Conservation (phyloP, 2,888 invertebrate species). For the Drosophila anomelani region DNA sequence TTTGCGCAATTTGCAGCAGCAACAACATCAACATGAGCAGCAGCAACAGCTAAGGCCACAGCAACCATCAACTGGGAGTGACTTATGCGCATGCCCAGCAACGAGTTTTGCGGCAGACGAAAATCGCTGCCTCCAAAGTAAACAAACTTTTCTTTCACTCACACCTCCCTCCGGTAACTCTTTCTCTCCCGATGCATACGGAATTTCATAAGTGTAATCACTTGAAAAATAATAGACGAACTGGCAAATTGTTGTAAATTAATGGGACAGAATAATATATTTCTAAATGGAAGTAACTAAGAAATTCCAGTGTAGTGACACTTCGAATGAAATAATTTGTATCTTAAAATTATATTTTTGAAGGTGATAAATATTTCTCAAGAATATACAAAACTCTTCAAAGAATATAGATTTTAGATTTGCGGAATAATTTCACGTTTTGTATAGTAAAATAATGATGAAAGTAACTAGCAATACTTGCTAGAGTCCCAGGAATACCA, state of each 20-base stretch:
- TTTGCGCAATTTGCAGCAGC: conserved; percentile 69
- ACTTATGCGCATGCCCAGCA: conserved; percentile 72
- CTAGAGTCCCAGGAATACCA: not conserved
- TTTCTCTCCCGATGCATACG: conserved; percentile 13
- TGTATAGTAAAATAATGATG: not conserved
- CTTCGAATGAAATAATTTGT: not conserved
- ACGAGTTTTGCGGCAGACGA: conserved; percentile 58
- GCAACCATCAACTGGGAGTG: conserved; percentile 55
- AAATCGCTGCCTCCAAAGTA: conserved; percentile 60
- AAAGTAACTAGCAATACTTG: not conserved
- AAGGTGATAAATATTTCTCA: no score
- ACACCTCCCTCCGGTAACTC: conserved; percentile 15
- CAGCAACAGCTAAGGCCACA: conserved; percentile 18
- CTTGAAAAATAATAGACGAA: not conserved
- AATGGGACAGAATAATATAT: not conserved
- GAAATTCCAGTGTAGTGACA: not conserved
- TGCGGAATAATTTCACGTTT: no score
- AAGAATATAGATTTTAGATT: no score
- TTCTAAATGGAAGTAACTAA: not conserved
- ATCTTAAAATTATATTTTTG: not conserved
- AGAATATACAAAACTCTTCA: no score
- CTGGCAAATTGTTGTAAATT: not conserved
- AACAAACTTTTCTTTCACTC: conserved; percentile 60
- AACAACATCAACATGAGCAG: conserved; percentile 22
- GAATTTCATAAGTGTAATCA: not conserved